phyloP scores from a whole-genome alignment of 2,888 invertebrate genomes.

The Drosophila stalkeri region DNA sequence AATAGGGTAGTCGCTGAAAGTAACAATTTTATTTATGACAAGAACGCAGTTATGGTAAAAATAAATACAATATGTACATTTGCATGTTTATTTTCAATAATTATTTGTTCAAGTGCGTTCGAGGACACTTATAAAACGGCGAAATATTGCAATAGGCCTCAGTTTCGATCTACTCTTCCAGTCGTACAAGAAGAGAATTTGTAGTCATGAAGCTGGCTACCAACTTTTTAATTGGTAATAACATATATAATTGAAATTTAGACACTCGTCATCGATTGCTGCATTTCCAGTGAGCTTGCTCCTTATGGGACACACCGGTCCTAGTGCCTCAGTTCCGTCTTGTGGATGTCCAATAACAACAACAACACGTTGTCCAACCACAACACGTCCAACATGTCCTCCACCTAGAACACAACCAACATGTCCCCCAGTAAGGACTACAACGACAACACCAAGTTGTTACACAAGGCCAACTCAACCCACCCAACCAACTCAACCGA shows the following conservation, averaged over 20 bases:
- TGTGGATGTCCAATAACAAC: not conserved
- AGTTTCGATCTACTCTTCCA: constrained; percentile 5
- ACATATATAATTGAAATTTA: not conserved
- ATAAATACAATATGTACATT: not conserved
- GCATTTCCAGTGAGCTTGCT: constrained; percentile 5
- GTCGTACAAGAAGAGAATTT: not conserved
- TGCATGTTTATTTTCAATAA: constrained; percentile 20
- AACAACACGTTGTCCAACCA: not conserved
- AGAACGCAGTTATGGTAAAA: not conserved
- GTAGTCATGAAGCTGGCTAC: constrained; percentile 20
- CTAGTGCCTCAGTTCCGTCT: not conserved
- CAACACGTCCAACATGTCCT: not conserved
- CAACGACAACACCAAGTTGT: not conserved
- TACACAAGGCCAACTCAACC: not conserved
- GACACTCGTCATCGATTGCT: not conserved
- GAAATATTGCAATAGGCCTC: not conserved
- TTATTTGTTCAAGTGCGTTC: constrained; percentile 26
- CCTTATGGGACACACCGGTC: constrained; percentile 8
- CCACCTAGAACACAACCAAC: not conserved
- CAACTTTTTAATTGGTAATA: constrained; percentile 12
- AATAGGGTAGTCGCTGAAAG: not conserved
- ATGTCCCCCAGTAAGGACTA: not conserved
- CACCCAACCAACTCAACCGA: not conserved
- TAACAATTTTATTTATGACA: too few species aligned
- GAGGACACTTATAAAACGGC: constrained; percentile 17